A percentile compares a stretch with the other conserved stretches of the same genome.
Evolutionary conservation across 2,113 vertebrate genomes (phyloP).

Genomic region (Anarhynchus alexandrinus): DNA sequence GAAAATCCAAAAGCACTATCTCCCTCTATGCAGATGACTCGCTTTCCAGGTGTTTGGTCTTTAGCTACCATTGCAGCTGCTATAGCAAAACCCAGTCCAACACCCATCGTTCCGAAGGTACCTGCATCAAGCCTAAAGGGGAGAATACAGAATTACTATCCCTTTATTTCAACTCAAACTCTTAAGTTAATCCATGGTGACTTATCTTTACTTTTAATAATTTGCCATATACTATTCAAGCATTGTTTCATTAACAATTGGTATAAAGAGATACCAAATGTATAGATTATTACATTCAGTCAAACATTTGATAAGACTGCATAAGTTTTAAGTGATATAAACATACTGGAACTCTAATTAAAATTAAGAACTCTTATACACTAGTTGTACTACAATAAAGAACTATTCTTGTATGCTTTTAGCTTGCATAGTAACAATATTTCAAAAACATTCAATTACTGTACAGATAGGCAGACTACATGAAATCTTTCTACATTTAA

Average conservation of each 20-base stretch:
- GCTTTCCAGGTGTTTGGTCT: slow-evolving; percentile 63
- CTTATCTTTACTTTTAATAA: background rate
- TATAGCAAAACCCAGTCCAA: slow-evolving; percentile 92
- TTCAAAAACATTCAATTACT: slow-evolving; percentile 17
- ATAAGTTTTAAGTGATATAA: background rate
- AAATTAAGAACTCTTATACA: background rate
- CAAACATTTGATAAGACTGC: background rate
- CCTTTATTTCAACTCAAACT: background rate
- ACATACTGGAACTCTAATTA: background rate
- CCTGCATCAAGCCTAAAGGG: slow-evolving; percentile 89
- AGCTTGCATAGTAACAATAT: background rate
- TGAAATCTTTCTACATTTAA: slow-evolving; percentile 39
- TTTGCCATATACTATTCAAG: background rate
- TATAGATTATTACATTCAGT: background rate
- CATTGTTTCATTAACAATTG: background rate
- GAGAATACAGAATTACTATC: background rate
- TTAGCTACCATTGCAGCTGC: slow-evolving; percentile 86
- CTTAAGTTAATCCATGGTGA: background rate
- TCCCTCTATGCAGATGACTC: slow-evolving; percentile 90
- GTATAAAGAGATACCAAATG: background rate
- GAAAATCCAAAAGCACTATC: slow-evolving; percentile 98
- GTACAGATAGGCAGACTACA: background rate
- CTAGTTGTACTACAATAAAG: background rate
- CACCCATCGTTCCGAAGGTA: slow-evolving; percentile 97
- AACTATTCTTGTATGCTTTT: background rate